phyloP scores from a whole-genome alignment of 2,888 invertebrate genomes.

The Synergus japonicus region DNA sequence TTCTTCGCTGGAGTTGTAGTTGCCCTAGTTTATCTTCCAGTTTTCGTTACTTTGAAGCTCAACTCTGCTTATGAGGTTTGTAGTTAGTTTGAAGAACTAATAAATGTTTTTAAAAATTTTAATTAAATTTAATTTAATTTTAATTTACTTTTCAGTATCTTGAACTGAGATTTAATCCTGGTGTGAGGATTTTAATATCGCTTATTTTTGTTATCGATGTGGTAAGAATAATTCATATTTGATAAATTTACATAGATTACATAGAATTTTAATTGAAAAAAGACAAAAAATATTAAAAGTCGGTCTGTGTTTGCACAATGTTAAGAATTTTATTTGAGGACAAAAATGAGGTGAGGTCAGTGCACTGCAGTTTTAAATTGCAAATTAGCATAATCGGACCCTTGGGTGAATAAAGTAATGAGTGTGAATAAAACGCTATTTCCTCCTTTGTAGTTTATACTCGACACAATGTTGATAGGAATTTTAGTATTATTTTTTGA shows the following conservation, averaged over 20 bases:
- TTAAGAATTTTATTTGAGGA: neutral
- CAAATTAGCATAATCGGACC: slow-evolving; percentile 21
- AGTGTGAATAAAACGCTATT: neutral
- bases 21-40: slow-evolving; percentile 86
- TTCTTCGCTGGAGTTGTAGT: slow-evolving; percentile 84
- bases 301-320: neutral
- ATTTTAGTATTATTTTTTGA: neutral
- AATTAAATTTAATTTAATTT: neutral
- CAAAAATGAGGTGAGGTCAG: slow-evolving; percentile 14
- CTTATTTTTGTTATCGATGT: slow-evolving; percentile 88
- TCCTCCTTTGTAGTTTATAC: neutral
- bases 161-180: slow-evolving; percentile 86
- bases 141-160: slow-evolving; percentile 82
- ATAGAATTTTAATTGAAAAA: neutral
- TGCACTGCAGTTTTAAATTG: slow-evolving; percentile 16
- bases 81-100: slow-evolving; percentile 45
- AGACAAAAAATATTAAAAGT: neutral
- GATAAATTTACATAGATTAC: neutral
- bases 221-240: slow-evolving; percentile 78
- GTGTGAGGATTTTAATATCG: slow-evolving; percentile 86
- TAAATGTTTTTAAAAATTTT: neutral
- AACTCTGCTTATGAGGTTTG: slow-evolving; percentile 90
- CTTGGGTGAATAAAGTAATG: neutral
- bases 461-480: neutral
- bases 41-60: slow-evolving; percentile 87